Conservation (phyloP, 2,113 vertebrate species). For the Xiphophorus hellerii region DNA sequence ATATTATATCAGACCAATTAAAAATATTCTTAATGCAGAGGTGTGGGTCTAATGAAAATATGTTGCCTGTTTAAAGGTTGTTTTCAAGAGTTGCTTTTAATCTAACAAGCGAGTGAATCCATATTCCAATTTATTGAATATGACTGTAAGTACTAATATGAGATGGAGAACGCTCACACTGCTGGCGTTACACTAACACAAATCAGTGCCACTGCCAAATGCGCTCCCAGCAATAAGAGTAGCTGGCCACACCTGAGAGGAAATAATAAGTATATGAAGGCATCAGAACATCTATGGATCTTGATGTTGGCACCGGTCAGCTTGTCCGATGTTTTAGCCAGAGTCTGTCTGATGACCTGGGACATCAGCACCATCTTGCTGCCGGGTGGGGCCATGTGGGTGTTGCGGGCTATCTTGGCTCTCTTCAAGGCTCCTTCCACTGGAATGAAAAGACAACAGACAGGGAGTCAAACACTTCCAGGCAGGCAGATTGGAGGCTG, state of each 20-base stretch:
- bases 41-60: too few relatives aligned
- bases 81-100: too few relatives aligned
- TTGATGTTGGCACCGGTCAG: conserved; percentile 88
- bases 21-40: too few relatives aligned
- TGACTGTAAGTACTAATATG: too few relatives aligned
- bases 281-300: conserved; percentile 90
- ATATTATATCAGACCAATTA: too few relatives aligned
- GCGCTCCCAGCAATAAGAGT: too few relatives aligned
- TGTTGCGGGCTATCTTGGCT: conserved; percentile 89
- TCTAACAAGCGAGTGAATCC: too few relatives aligned
- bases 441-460: conserved; percentile 64
- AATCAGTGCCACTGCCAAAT: not conserved
- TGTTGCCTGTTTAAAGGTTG: too few relatives aligned
- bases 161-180: too few relatives aligned
- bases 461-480: not conserved
- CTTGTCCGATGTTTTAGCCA: conserved; percentile 94
- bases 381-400: conserved; percentile 81
- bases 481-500: not conserved
- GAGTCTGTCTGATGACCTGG: conserved; percentile 91
- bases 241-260: conserved; percentile 86
- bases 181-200: too few relatives aligned
- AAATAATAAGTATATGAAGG: conserved; percentile 95
- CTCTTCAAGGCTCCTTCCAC: conserved; percentile 91
- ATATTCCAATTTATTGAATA: too few relatives aligned
- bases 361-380: conserved; percentile 92